Evolutionary conservation across 2,113 vertebrate genomes (phyloP).

Genomic region (Salvelinus namaycush): DNA sequence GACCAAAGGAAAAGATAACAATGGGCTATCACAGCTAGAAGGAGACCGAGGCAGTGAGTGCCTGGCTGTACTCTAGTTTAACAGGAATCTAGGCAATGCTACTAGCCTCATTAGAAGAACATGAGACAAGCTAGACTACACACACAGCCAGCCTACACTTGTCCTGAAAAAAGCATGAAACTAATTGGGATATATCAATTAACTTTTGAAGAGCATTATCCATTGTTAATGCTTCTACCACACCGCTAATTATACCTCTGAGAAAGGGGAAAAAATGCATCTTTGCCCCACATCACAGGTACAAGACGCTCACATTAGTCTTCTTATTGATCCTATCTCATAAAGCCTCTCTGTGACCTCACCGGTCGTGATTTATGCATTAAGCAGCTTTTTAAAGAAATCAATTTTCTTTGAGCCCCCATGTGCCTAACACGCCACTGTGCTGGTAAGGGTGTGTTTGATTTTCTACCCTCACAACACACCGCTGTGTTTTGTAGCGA

Average conservation of each 20-base stretch:
- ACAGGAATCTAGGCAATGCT: slow-evolving; percentile 19
- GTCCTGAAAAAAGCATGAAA: slow-evolving; percentile 6
- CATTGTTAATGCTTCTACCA: slow-evolving; percentile 24
- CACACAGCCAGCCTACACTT: neutral
- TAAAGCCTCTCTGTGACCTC: slow-evolving; percentile 70
- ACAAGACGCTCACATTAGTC: slow-evolving; percentile 58
- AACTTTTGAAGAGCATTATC: slow-evolving; percentile 31
- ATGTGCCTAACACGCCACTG: slow-evolving; percentile 64
- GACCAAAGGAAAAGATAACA: slow-evolving; percentile 59
- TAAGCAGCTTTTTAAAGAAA: slow-evolving; percentile 73
- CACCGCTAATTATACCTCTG: slow-evolving; percentile 34
- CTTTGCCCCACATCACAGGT: slow-evolving; percentile 55
- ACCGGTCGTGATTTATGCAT: slow-evolving; percentile 79
- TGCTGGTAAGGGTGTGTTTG: slow-evolving; percentile 73
- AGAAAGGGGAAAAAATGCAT: slow-evolving; percentile 26
- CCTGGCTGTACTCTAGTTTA: neutral
- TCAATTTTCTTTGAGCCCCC: slow-evolving; percentile 68
- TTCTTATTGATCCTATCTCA: slow-evolving; percentile 65
- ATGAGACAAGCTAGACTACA: neutral
- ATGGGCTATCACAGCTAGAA: slow-evolving; percentile 36
- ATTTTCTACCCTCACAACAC: slow-evolving; percentile 53
- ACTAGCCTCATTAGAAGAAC: neutral
- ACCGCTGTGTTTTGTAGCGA: slow-evolving; percentile 41
- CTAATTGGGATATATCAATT: slow-evolving; percentile 1
- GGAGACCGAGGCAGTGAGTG: slow-evolving; percentile 6